Base-by-base conservation (phyloP, 2,113 vertebrate genomes). In the Ophiodon elongatus region DNA sequence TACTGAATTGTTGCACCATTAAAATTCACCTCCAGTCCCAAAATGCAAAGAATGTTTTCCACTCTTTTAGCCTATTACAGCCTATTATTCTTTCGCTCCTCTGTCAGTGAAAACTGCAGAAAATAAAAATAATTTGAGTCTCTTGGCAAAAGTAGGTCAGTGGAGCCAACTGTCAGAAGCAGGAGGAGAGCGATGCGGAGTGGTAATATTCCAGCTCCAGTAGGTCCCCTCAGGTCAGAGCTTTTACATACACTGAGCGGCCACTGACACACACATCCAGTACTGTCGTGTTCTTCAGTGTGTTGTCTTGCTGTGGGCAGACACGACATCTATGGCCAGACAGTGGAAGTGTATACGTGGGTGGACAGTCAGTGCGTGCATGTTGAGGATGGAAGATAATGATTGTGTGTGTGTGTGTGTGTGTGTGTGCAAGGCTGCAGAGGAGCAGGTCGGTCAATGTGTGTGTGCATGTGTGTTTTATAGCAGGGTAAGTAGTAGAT, bases 121-220 rank as follows among this genome's bases (percentile, higher is more conserved):
- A 86, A 79, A 86, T 82, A 74, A 84, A 74, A 70, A 63, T 43
- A 56, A 67, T 60, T 65, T 73, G 68, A 76, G 67, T 69, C 64
- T 71, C 73, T 76, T 70, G 72, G 84, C 35, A 84, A 83, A 95
- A 94, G 87, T 95, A 94, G 94, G 94, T 94, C 93, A 95, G 76
- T 90, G 79, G 79, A 88, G 88, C 82, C 88, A 85, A 91, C 76
- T 84, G 90, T 94, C 89, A 87, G 59, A 84, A 73, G 52, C 31
- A 79, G 52, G 56, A 74, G 91, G 80, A 89, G 81, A 76, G 80
- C 91, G 80, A 85, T 75, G 82, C 39, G n/a, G 75, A 62, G 86
- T 50, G 68, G 65, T 68, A 54, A 73, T 74, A 82, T 83, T 79
- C 71, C 63, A 69, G 80, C 82, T 81, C 56, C 66, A 70, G 66